phyloP scores from a whole-genome alignment of 2,888 invertebrate genomes.

The Hirtodrosophila confusa region DNA sequence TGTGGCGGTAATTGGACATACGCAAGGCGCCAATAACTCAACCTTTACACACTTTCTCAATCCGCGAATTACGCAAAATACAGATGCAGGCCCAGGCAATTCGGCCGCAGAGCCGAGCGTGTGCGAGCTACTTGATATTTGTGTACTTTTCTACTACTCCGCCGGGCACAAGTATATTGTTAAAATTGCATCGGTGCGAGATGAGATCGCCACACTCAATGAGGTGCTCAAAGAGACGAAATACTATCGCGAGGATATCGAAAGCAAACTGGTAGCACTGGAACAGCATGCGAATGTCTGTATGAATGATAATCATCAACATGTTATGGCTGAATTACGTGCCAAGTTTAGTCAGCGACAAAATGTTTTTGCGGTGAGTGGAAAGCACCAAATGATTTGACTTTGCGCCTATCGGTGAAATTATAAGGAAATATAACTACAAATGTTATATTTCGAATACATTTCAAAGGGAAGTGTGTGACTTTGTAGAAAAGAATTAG shows the following conservation, averaged over 20 bases:
- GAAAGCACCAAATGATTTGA: neutral
- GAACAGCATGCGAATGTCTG: slow-evolving; percentile 78
- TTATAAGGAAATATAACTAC: no score
- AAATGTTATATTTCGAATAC: no score
- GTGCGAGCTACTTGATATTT: slow-evolving; percentile 82
- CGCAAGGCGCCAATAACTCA: slow-evolving; percentile 66
- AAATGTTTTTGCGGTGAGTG: slow-evolving; percentile 82
- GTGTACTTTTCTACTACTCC: slow-evolving; percentile 83
- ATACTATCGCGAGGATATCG: slow-evolving; percentile 81
- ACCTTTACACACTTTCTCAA: slow-evolving; percentile 77
- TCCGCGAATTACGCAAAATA: slow-evolving; percentile 53
- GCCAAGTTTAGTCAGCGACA: slow-evolving; percentile 82
- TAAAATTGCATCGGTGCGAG: slow-evolving; percentile 83
- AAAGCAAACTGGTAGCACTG: slow-evolving; percentile 76
- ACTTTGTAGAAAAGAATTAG: no score
- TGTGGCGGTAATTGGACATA: slow-evolving; percentile 77
- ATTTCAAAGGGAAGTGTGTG: no score
- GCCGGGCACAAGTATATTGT: slow-evolving; percentile 84
- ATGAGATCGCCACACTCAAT: slow-evolving; percentile 83
- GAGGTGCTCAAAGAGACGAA: slow-evolving; percentile 83
- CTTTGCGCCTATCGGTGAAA: no score
- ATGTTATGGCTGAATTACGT: slow-evolving; percentile 80
- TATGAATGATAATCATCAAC: slow-evolving; percentile 78
- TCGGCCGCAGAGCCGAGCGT: slow-evolving; percentile 71
- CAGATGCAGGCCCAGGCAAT: slow-evolving; percentile 74